phyloP scores from a whole-genome alignment of 2,113 vertebrate species.

The Zosterops borbonicus region DNA sequence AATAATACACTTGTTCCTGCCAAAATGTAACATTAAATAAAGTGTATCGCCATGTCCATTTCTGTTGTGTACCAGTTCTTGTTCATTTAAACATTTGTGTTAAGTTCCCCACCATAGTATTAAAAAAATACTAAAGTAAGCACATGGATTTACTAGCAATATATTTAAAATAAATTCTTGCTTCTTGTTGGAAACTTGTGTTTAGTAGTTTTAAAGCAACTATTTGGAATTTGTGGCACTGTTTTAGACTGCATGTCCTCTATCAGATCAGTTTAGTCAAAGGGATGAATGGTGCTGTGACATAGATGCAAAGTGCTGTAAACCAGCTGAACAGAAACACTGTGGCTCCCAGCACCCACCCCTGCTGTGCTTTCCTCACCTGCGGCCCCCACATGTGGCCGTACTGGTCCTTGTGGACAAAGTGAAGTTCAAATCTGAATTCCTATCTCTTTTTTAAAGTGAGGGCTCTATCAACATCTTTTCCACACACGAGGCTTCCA shows the following conservation, averaged over 20 bases:
- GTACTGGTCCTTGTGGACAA: background rate
- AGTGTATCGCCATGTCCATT: background rate
- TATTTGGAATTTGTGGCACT: background rate
- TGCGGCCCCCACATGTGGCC: rapidly evolving
- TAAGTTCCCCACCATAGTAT: background rate
- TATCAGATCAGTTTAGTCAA: background rate
- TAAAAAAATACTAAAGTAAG: constrained; percentile 10
- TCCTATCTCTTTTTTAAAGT: background rate
- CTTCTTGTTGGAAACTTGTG: background rate
- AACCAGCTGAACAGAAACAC: background rate
- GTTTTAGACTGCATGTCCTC: background rate
- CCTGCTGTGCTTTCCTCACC: background rate
- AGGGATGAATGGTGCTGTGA: background rate
- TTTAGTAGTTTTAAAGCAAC: background rate
- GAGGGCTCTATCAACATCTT: background rate
- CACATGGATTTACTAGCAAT: background rate
- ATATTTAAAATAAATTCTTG: background rate
- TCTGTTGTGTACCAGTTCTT: background rate
- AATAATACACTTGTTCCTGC: constrained; percentile 21
- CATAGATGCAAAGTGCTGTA: background rate
- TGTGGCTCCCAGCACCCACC: rapidly evolving
- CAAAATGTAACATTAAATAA: background rate
- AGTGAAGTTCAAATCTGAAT: background rate
- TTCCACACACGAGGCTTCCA: background rate
- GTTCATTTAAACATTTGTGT: background rate